Evolutionary conservation across 2,113 vertebrate species (phyloP), one percentile per base, ranked within the genome.

Genomic region (Strix uralensis): DNA sequence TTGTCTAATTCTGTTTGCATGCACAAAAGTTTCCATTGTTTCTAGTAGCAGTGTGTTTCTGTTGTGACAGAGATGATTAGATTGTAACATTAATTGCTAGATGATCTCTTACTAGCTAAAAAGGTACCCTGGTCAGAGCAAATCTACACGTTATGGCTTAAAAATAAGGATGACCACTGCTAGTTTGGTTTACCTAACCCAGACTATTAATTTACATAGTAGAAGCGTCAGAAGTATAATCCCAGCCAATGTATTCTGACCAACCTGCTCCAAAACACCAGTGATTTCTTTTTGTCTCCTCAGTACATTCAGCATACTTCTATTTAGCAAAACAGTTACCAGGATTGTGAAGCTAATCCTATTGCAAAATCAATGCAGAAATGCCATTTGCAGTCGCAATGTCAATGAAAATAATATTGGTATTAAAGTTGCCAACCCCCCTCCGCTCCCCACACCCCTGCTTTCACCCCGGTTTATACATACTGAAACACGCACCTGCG

Each of bases 381-480:
- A 59, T 59, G 8, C 13, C 21, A 7, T 65, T 63, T 74, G 42
- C 34, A 49, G 40, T 83, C 79, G 27, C 29, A 34, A 17, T 18
- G 9, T 80, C 13, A 36, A 17, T 80, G 44, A 18, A 59, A 47
- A 74, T 47, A 58, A 44, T 38, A 29, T 1, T 66, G 40, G 4
- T 72, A n/a, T 46, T 62, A 16, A 34, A 72, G n/a, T 46, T 79
- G 66, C 29, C n/a, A 51, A 2, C 7, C 30, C 2, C 11, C 5
- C 7, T 57, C 10, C 2, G 3, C 38, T 70, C 22, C 7, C 34
- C 15, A 8, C 15, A 34, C 15, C 15, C 11, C 13, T 0, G 6
- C 25, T 47, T 71, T 63, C 29, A 34, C 29, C 15, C 47, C 29
- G 25, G 26, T 66, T 66, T 77, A 19, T 47, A 20, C 5, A 22